Percentiles rank a stretch among this genome's conserved stretches.
These are phyloP conservation scores for Scrobipalpa atriplicella DNA, from an alignment of 2,888 invertebrate species.

Conservation along the genomic window DNA sequence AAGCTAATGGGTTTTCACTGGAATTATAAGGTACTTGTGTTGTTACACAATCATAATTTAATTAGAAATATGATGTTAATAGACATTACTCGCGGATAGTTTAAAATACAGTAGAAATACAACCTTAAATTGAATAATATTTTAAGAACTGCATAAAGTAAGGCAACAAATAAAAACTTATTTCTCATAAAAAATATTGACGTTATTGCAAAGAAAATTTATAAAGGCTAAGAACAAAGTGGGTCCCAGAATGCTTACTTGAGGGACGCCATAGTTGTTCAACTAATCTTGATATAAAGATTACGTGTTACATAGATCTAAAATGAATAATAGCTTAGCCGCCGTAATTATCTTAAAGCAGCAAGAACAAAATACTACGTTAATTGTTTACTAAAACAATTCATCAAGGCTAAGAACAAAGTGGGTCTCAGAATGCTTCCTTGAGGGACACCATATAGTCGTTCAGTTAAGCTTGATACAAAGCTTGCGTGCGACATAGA, in stretches of 20 bases:
- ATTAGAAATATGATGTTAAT: not conserved
- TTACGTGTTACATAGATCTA: not conserved
- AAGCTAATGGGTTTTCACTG: conserved; percentile 1
- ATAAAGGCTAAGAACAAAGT: not conserved
- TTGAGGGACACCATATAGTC: too few species aligned
- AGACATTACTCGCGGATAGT: not conserved
- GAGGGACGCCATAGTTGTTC: not conserved
- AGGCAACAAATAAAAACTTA: not conserved
- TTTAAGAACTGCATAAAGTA: not conserved
- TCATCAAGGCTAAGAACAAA: not conserved
- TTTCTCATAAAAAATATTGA: not conserved
- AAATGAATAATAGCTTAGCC: not conserved
- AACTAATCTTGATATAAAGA: not conserved
- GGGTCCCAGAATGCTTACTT: not conserved
- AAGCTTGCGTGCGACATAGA: not conserved
- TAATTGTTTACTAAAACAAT: not conserved
- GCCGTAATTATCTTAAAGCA: not conserved
- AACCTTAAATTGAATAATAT: not conserved
- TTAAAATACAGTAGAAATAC: not conserved
- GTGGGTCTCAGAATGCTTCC: too few species aligned
- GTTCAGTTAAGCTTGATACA: too few species aligned
- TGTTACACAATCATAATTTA: too few species aligned
- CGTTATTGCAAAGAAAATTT: not conserved
- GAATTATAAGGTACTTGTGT: not conserved
- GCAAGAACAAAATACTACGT: not conserved